Percentiles rank a stretch among this genome's conserved stretches.
These are phyloP conservation scores for Eueides isabella DNA, from an alignment of 1,140 invertebrate species.

Conservation along the genomic window DNA sequence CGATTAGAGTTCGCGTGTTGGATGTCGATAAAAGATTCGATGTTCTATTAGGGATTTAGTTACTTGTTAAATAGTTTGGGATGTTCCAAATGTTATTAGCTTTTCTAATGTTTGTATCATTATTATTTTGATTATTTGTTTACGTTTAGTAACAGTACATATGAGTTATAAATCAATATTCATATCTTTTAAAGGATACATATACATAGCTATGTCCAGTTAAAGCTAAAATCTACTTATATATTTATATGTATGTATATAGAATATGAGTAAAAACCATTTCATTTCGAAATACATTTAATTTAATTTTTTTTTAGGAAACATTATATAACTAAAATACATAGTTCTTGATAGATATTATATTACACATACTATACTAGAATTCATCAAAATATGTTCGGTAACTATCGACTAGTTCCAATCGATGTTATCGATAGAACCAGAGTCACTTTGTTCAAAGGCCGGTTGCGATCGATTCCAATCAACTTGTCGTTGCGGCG, in stretches of 20 bases:
- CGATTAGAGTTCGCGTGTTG: conserved; percentile 49
- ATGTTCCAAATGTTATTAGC: conserved; percentile 29
- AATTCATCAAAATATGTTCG: background rate
- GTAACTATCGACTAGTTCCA: conserved; percentile 28
- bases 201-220: too few species aligned
- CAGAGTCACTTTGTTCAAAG: conserved; percentile 47
- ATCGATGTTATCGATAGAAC: conserved; percentile 39
- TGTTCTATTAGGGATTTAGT: conserved; percentile 41
- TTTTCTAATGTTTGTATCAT: conserved; percentile 15
- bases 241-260: too few species aligned
- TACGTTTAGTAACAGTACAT: background rate
- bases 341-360: too few species aligned
- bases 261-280: background rate
- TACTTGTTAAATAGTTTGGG: conserved; percentile 35
- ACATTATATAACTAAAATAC: too few species aligned
- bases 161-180: background rate
- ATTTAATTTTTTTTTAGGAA: too few species aligned
- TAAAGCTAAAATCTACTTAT: too few species aligned
- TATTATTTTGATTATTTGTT: background rate
- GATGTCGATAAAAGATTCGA: conserved; percentile 51
- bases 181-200: background rate
- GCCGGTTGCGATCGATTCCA: conserved; percentile 55
- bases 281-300: background rate
- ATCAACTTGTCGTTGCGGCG: conserved; percentile 68
- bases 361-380: background rate